Base-by-base conservation (phyloP, 1,140 invertebrate genomes). In the Tribolium castaneum region DNA sequence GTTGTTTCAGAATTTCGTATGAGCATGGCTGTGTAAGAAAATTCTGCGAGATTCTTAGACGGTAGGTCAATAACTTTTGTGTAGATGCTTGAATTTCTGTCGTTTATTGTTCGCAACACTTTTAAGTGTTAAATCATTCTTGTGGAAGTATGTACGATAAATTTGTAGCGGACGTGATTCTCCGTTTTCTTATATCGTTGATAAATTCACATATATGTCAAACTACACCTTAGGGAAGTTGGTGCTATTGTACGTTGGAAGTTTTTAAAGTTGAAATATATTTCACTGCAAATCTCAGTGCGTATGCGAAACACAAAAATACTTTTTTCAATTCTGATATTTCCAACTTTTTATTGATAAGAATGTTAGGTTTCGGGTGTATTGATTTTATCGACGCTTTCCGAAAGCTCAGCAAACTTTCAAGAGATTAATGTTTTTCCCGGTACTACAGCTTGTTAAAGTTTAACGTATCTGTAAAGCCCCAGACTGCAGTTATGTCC, bases 241-340 rank as follows among this genome's bases (percentile, higher is more conserved):
- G 59, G 9, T 35, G 25, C 30, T 34, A 12, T 66, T 66, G n/a
- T 66, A 35, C 6, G 59, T 35, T 66, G 9, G 59, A 66, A 66
- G 59, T 66, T 66, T 66, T 35, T 66, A 66, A 66, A 66, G 30
- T 66, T 66, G 59, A 35, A 66, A 66, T 66, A 66, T 66, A 66
- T 66, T 66, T 66, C 59, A 66, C 34, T 66, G 59, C 35, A 66
- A 59, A 66, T 34, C 59, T 66, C 14, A n/a, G 25, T 66, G 54
- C 59, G 59, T 66, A 35, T 34, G 34, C 59, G 25, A 66, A 35
- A 66, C 30, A 66, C 30, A 14, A 22, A 59, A 59, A 59, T 59
- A 59, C 54, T 59, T 66, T 66, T 66, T 34, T 66, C 54, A 59
- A 59, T 59, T 59, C 7, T 9, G 30, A 35, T 34, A 35, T 35